Conservation (phyloP, 2,888 invertebrate genomes). For the Isoperla grammatica region DNA sequence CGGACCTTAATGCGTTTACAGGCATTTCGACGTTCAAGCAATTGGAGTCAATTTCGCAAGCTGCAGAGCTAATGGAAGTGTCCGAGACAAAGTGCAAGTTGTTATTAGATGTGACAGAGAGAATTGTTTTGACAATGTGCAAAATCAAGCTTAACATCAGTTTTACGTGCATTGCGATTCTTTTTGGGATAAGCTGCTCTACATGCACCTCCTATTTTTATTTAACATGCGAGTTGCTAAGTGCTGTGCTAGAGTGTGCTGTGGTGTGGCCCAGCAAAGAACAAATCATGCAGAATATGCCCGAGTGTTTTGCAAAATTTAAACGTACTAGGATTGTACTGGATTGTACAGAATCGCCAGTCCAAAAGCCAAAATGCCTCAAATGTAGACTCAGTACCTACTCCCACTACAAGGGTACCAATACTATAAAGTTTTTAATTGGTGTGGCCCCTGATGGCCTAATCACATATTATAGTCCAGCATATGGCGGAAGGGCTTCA, state of each 20-base stretch:
- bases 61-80: neutral
- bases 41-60: neutral
- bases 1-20: conserved; percentile 1
- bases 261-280: conserved; percentile 21
- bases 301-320: conserved; percentile 22
- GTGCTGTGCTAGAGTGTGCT: neutral
- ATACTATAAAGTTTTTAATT: too few species aligned
- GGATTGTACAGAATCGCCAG: conserved; percentile 18
- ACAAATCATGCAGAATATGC: conserved; percentile 21
- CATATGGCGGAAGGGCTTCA: conserved; percentile 25
- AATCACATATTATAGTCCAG: conserved; percentile 23
- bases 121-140: neutral
- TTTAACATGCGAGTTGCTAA: too few species aligned
- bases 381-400: conserved; percentile 23
- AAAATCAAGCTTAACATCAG: neutral
- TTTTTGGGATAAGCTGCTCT: neutral
- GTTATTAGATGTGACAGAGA: neutral
- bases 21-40: neutral
- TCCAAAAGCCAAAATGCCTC: conserved; percentile 24
- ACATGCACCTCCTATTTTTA: neutral
- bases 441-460: conserved; percentile 26
- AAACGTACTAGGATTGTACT: conserved; percentile 21
- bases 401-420: conserved; percentile 25
- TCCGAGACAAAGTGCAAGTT: neutral
- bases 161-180: neutral